phyloP scores from a whole-genome alignment of 2,797 vertebrate genomes.

The Triplophysa yarkandensis region DNA sequence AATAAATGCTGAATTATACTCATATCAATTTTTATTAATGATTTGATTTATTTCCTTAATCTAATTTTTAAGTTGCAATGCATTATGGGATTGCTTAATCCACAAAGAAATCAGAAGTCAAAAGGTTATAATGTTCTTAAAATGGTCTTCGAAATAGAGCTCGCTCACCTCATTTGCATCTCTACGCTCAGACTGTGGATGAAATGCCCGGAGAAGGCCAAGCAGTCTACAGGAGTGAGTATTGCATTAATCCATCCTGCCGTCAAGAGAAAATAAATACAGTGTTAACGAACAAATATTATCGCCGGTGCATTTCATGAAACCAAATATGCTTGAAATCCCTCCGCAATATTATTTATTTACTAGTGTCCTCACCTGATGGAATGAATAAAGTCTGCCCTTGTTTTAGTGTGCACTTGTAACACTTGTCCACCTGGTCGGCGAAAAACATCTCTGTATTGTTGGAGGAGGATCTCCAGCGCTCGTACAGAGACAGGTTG shows the following conservation, averaged over 20 bases:
- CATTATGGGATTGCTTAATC: background rate
- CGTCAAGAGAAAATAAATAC: conserved; percentile 24
- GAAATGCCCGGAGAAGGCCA: conserved; percentile 96
- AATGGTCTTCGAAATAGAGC: background rate
- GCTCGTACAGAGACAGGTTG: conserved; percentile 96
- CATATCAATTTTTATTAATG: no score
- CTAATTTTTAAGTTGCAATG: background rate
- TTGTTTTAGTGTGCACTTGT: conserved; percentile 95
- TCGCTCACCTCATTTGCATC: conserved; percentile 96
- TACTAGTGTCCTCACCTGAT: conserved; percentile 80
- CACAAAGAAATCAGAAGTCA: no score
- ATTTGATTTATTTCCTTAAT: no score
- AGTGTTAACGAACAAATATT: background rate
- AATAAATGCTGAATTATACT: no score
- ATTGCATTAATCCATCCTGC: conserved; percentile 98
- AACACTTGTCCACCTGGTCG: conserved; percentile 98
- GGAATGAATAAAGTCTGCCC: conserved; percentile 97
- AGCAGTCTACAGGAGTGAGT: conserved; percentile 94
- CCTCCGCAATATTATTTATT: background rate
- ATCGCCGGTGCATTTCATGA: background rate
- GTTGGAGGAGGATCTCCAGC: conserved; percentile 96
- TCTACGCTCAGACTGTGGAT: conserved; percentile 95
- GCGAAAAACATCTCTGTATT: conserved; percentile 99
- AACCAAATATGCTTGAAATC: background rate
- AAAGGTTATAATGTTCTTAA: no score